phyloP scores from a whole-genome alignment of 2,888 invertebrate genomes.

The Conchocele bisecta region DNA sequence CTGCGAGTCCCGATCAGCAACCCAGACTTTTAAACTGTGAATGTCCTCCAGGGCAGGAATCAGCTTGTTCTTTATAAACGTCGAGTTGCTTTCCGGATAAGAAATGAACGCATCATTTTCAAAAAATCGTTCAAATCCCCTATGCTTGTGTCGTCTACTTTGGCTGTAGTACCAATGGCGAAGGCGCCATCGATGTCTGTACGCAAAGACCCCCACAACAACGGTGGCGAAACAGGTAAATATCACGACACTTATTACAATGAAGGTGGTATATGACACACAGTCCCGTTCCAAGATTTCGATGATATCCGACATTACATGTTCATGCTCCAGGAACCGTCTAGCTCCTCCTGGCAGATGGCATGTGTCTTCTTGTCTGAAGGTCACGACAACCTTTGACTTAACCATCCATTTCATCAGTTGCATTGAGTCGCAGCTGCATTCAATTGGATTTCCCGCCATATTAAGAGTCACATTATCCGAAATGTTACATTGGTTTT shows the following conservation, averaged over 20 bases:
- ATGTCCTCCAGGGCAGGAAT: conserved; percentile 50
- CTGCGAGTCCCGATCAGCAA: conserved; percentile 39
- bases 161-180: conserved; percentile 47
- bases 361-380: not conserved
- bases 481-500: not conserved
- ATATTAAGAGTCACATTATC: conserved; percentile 15
- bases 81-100: conserved; percentile 24
- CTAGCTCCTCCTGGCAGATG: conserved; percentile 1
- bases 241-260: not conserved
- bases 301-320: not conserved
- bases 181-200: conserved; percentile 50
- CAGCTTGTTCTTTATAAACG: conserved; percentile 40
- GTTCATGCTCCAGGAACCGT: not conserved
- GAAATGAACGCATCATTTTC: conserved; percentile 51
- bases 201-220: conserved; percentile 8
- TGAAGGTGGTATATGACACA: conserved; percentile 8
- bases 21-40: conserved; percentile 39
- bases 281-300: not conserved
- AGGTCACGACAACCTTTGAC: not conserved
- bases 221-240: conserved; percentile 8
- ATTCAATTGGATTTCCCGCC: conserved; percentile 33
- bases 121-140: conserved; percentile 47
- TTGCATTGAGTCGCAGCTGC: conserved; percentile 34
- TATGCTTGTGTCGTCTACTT: conserved; percentile 18
- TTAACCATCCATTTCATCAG: conserved; percentile 44